phyloP scores from a whole-genome alignment of 2,113 vertebrate genomes.

The Dendrocopos noguchii region DNA sequence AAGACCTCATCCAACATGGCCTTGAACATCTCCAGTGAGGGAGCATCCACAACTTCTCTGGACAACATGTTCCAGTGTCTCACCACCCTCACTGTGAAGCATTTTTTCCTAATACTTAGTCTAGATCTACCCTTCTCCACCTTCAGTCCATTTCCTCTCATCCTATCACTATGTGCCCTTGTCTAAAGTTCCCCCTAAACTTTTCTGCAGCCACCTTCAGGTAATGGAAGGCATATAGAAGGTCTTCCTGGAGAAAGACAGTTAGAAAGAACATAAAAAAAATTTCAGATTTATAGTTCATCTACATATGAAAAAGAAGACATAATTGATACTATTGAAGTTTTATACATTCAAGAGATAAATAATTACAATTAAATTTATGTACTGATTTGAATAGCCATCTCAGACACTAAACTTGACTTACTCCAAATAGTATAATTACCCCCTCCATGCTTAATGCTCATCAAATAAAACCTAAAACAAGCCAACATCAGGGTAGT shows the following conservation, averaged over 20 bases:
- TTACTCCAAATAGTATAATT: constrained; percentile 64
- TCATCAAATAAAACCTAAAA: constrained; percentile 54
- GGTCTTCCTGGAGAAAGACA: neutral
- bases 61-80: too few relatives aligned
- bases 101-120: too few relatives aligned
- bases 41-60: too few relatives aligned
- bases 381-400: constrained; percentile 45
- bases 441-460: constrained; percentile 46
- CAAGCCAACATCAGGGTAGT: constrained; percentile 23
- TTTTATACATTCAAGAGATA: constrained; percentile 58
- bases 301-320: neutral
- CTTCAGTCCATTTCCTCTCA: too few relatives aligned
- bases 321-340: neutral
- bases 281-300: neutral
- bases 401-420: constrained; percentile 56
- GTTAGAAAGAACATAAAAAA: constrained; percentile 37
- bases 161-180: too few relatives aligned
- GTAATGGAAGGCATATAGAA: too few relatives aligned
- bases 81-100: too few relatives aligned
- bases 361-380: constrained; percentile 50
- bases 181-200: too few relatives aligned
- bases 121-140: too few relatives aligned
- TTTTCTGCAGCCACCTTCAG: too few relatives aligned
- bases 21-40: too few relatives aligned
- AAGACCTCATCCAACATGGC: too few relatives aligned